Base-by-base conservation (phyloP, 2,797 vertebrate genomes). In the Melanitta fusca region DNA sequence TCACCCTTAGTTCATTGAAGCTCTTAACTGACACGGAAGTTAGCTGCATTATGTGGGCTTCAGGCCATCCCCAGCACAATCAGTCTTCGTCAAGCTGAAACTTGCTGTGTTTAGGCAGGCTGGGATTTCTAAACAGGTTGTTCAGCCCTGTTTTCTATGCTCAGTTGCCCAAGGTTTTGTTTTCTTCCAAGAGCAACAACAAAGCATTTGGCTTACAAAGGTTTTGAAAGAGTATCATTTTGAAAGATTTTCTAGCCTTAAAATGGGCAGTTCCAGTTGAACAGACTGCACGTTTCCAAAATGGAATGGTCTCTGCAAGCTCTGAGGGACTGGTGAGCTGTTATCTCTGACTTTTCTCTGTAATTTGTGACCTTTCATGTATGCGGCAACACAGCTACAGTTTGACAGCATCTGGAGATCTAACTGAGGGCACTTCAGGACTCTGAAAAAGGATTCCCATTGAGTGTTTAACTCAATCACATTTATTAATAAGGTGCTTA, bases 71-170 rank as follows among this genome's bases (percentile, higher is more conserved):
- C 95, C 80, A 88, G 79, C 81, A 92, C 89, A 95, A 96, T 93
- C 88, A 93, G 93, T 74, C 74, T 84, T 81, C 88, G 1, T 97
- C 94, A 91, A 95, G 94, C 91, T 95, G 95, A 97, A 97, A 93
- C 96, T 95, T 96, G 96, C 92, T 84, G 75, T 92, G 94, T 92
- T 97, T 90, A 94, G 94, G 93, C 91, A 91, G 82, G 93, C 83
- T 88, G 71, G 62, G 77, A 94, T 97, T 96, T 95, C 96, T 82
- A 60, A 96, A 93, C 97, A 96, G 95, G 86, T 96, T 93, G 84
- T 95, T 97, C 91, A 80, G 47, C 86, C 80, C 72, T 93, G 64
- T 96, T 96, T 98, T 96, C 92, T 95, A 78, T 87, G 91, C 91
- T 88, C 5, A 17, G 80, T 96, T 96, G 93, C 94, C 91, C 94